These are phyloP conservation scores for Nesometra sesokonis DNA, from an alignment of 35 echinoderm and acorn worm species.

Conservation along the genomic window DNA sequence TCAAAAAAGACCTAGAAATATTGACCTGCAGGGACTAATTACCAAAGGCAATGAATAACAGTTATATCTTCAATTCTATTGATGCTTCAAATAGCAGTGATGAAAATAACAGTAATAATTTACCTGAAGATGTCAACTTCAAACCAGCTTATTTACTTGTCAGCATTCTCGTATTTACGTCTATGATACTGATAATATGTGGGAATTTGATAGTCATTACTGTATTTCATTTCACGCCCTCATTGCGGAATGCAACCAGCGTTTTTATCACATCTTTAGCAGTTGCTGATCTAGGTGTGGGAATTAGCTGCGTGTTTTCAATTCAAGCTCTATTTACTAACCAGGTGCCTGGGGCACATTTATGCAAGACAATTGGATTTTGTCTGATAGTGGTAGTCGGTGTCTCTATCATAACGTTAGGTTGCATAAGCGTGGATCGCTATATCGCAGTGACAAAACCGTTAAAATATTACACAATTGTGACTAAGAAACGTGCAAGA, in stretches of 20 bases:
- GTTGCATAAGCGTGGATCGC: slow-evolving; percentile 64
- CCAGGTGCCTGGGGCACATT: background rate
- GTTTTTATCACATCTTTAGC: slow-evolving; percentile 77
- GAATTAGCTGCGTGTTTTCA: slow-evolving; percentile 55
- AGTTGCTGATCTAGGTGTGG: slow-evolving; percentile 71
- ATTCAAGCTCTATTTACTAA: slow-evolving; percentile 47
- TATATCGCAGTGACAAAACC: slow-evolving; percentile 81
- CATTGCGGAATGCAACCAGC: slow-evolving; percentile 44
- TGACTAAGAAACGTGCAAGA: slow-evolving; percentile 50
- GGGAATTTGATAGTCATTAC: slow-evolving; percentile 57
- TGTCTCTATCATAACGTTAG: slow-evolving; percentile 58
- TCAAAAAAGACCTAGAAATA: no score
- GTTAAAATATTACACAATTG: slow-evolving; percentile 39
- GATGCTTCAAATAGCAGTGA: background rate
- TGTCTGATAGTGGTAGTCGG: slow-evolving; percentile 37
- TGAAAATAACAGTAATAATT: background rate
- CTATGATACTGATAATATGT: slow-evolving; percentile 45
- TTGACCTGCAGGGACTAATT: no score
- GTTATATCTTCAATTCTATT: background rate
- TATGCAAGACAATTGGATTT: slow-evolving; percentile 50
- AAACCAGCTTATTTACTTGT: background rate
- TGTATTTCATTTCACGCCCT: slow-evolving; percentile 68
- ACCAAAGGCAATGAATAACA: background rate
- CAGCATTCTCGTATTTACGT: slow-evolving; percentile 33
- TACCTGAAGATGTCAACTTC: background rate